Conservation (phyloP, 2,113 vertebrate genomes). For the Oreochromis aureus region DNA sequence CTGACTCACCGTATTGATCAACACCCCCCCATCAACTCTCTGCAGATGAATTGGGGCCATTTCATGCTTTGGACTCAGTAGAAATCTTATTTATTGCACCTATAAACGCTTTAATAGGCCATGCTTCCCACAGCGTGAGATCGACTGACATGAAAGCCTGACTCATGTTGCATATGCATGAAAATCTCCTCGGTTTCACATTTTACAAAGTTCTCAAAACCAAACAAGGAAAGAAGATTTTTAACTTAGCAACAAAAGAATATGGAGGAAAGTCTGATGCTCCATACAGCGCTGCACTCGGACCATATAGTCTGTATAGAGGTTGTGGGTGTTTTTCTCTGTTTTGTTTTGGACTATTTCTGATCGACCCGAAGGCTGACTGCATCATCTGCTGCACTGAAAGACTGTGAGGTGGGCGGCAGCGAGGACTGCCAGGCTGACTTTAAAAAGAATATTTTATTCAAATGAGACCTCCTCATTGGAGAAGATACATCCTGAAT, state of each 20-base stretch:
- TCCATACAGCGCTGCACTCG: neutral
- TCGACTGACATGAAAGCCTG: neutral
- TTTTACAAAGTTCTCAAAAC: neutral
- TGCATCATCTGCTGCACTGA: neutral
- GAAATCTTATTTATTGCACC: conserved; percentile 1
- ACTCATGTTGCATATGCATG: neutral
- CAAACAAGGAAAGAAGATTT: neutral
- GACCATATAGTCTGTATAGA: neutral
- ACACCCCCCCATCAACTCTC: neutral
- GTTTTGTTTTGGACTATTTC: neutral
- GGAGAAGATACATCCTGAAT: neutral
- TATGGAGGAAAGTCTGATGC: no score
- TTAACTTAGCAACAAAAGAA: neutral
- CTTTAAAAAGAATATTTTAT: neutral
- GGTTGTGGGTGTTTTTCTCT: neutral
- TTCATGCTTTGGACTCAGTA: neutral
- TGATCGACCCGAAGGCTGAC: neutral
- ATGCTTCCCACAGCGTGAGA: neutral
- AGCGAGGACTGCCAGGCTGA: neutral
- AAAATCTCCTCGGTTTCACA: neutral
- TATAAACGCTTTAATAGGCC: neutral
- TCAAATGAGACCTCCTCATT: neutral
- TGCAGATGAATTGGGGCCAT: neutral
- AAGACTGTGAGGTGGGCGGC: neutral
- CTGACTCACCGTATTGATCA: neutral